These are phyloP conservation scores for Lethocerus indicus DNA, from an alignment of 1,140 invertebrate genomes.

Conservation along the genomic window DNA sequence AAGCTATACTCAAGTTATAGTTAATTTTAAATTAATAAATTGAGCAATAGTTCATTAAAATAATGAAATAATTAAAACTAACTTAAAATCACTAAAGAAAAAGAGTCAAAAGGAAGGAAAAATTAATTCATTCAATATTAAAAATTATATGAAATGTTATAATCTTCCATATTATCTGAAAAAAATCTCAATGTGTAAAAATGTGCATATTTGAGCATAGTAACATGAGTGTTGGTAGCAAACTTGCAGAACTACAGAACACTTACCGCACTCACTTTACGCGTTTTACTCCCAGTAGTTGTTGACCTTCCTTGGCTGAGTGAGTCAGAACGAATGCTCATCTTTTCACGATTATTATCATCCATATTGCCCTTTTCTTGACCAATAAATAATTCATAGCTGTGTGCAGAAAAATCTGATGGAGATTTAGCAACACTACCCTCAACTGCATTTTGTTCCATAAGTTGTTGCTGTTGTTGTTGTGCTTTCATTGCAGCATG, in stretches of 20 bases:
- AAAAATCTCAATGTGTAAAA: too few relatives aligned
- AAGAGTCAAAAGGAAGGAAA: too few relatives aligned
- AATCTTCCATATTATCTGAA: too few relatives aligned
- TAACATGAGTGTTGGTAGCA: not conserved
- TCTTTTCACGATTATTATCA: conserved; percentile 75
- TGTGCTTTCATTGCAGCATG: conserved; percentile 29
- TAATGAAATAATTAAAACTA: too few relatives aligned
- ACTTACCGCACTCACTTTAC: conserved; percentile 86
- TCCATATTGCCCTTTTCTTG: conserved; percentile 70
- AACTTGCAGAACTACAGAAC: conserved; percentile 8
- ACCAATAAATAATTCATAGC: conserved; percentile 76
- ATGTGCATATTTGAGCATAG: too few relatives aligned
- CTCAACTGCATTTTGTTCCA: conserved; percentile 28
- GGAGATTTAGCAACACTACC: conserved; percentile 60
- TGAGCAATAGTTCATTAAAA: too few relatives aligned
- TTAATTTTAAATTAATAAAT: too few relatives aligned
- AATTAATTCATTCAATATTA: too few relatives aligned
- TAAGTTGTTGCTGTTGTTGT: conserved; percentile 27
- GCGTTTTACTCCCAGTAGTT: conserved; percentile 41
- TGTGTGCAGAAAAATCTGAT: conserved; percentile 73
- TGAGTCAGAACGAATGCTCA: conserved; percentile 77
- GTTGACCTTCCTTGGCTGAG: conserved; percentile 53
- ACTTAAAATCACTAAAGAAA: too few relatives aligned
- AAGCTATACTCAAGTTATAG: too few relatives aligned
- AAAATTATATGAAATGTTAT: too few relatives aligned